Base-by-base conservation (phyloP, 2,113 vertebrate species). In the Cairina moschata region DNA sequence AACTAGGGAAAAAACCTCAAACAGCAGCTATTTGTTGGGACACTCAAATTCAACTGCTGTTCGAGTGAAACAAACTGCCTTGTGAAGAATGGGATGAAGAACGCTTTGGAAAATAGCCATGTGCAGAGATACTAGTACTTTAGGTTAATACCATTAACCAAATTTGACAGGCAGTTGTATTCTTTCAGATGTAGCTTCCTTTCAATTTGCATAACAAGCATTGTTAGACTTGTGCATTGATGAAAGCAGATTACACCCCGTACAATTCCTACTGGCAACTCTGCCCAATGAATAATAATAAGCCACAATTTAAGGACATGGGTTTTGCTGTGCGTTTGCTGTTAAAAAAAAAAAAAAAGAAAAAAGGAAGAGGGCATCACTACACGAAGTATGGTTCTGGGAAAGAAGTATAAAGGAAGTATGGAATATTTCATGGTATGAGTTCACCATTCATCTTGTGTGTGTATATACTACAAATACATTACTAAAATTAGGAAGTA, bases 241-340 rank as follows among this genome's bases (percentile, higher is more conserved):
- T 78, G 60, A 88, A 96, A 94, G 52, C 46, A 94, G 79, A 93
- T 92, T 81, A 93, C 42, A 84, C 17, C 12, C 60, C 42, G 48
- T 63, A 67, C 11, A 86, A 93, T 44, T 86, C 75, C 34, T 59
- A 91, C 23, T 60, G 29, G 55, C 59, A 90, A 83, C 59, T 86
- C 58, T 88, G 65, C 28, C 76, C 81, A 60, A 94, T 52, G 40
- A 91, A 83, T 52, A 95, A 69, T 55, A 91, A 54, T 48, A 88
- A 86, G 6, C 7, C 48, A 77, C 42, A 86, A 52, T 93, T 93
- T 78, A 91, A 90, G 32, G 50, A 40, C 60, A 91, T 8, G 63
- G 76, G 36, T 75, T 91, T 90, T 2, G 0, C 75, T 46, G 5
- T 42, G 50, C 32, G 17, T 18, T 86, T 31, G 29, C 60, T 88